Evolutionary conservation across 1,140 invertebrate species (phyloP), one percentile per base, ranked within the genome.

Genomic region (Antheraea mylitta): DNA sequence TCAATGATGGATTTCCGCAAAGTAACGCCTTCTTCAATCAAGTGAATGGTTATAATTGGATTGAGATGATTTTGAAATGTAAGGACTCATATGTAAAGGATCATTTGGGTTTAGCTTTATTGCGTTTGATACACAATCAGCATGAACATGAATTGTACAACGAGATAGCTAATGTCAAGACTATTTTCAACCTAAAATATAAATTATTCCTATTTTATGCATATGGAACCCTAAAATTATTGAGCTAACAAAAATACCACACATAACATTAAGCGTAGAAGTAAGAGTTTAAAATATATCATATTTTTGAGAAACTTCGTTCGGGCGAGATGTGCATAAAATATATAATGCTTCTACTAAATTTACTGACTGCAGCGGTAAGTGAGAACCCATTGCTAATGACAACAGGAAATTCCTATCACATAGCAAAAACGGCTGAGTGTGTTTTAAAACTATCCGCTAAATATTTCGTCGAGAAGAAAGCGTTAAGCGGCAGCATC

Each of bases 391-490:
- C 81, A 64, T 73, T 85, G 65, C 73, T 89, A 70, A 83, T 81
- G 76, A 78, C 85, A 69, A 75, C 72, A 58, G 83, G 72, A 69
- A 80, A 81, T 74, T 82, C 77, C 61, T 78, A 74, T 72, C 78
- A 87, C 76, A 84, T 80, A 80, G 72, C 76, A 78, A 80, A 80
- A 79, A 87, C 80, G 19, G 89, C 91, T 68, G 83, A 91, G 72
- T 93, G 92, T 72, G 85, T 92, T 77, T 86, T 93, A 77, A 88
- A 90, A 81, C 78, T 93, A 63, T 92, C 90, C 16, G 83, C 90
- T 11, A 92, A 93, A 85, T 92, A 93, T 82, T 93, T 92, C 60
- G 91, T 92, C 0, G 89, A 92, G 68, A 92, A 92, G 71, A 92
- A 86, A 75, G 89, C 90, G n/a, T 66, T 93, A 67, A 90, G 88